Conservation (phyloP, 2,888 invertebrate genomes). For the Cataglyphis livida region DNA sequence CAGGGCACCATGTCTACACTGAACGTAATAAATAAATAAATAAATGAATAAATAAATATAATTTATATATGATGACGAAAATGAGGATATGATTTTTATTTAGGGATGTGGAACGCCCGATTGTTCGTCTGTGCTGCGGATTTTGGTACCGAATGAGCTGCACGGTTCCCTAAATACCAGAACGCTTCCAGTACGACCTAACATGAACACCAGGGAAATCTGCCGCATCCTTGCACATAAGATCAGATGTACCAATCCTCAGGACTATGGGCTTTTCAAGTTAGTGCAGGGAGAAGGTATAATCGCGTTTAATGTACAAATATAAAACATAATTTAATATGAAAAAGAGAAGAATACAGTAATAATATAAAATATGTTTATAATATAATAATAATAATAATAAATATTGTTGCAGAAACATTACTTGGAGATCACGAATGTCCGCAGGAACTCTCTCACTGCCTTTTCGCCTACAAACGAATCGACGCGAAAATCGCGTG, state of each 20-base stretch:
- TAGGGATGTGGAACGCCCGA: slow-evolving; percentile 86
- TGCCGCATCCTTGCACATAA: slow-evolving; percentile 98
- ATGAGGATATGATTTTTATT: slow-evolving; percentile 59
- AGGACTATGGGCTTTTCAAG: slow-evolving; percentile 97
- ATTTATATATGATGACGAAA: not conserved
- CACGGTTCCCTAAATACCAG: slow-evolving; percentile 96
- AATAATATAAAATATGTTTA: not conserved
- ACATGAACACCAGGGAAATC: slow-evolving; percentile 96
- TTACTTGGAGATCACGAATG: slow-evolving; percentile 95
- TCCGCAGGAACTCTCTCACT: slow-evolving; percentile 96
- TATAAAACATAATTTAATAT: not conserved
- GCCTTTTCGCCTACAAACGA: slow-evolving; percentile 97
- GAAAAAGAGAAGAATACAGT: not conserved
- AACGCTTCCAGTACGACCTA: slow-evolving; percentile 96
- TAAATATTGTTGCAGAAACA: slow-evolving; percentile 90
- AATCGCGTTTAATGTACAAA: not conserved
- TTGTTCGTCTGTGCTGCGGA: slow-evolving; percentile 93
- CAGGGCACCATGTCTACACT: slow-evolving; percentile 84
- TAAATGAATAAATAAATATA: not conserved
- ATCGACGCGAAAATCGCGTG: slow-evolving; percentile 99
- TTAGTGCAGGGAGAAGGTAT: slow-evolving; percentile 95
- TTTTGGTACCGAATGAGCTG: slow-evolving; percentile 97
- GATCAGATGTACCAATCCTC: slow-evolving; percentile 97
- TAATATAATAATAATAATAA: not conserved
- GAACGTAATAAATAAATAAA: slow-evolving; percentile 77